Conservation (phyloP, 2,113 vertebrate genomes). For the Lasiurus borealis region DNA sequence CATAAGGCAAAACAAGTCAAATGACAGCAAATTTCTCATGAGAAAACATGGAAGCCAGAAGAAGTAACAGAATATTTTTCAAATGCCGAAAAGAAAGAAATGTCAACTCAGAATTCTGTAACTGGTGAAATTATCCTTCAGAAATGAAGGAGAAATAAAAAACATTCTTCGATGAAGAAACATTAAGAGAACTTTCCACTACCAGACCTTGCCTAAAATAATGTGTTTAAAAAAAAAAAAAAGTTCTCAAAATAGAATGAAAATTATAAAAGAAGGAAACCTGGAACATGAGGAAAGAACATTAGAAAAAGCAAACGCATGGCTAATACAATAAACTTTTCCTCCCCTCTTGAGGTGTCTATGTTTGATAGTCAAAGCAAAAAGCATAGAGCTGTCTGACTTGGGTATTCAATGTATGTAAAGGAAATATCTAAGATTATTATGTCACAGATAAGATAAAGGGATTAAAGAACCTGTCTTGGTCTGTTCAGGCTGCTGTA, state of each 20-base stretch:
- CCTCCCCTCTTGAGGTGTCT: neutral
- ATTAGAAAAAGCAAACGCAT: neutral
- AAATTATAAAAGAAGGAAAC: neutral
- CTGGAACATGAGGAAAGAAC: neutral
- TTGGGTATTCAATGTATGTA: neutral
- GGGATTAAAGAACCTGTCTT: neutral
- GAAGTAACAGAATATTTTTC: neutral
- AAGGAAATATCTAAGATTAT: neutral
- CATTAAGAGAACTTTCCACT: neutral
- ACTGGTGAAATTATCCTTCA: conserved; percentile 1
- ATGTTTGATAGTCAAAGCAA: neutral
- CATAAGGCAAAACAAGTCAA: neutral
- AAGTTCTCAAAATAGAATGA: neutral
- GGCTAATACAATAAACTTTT: neutral
- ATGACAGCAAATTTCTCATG: neutral
- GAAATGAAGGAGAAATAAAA: conserved; percentile 3
- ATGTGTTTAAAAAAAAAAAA: too few relatives aligned
- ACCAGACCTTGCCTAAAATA: neutral
- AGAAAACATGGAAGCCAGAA: neutral
- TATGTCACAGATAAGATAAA: neutral
- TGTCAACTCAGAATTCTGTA: neutral
- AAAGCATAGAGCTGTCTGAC: neutral
- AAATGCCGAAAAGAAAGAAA: neutral
- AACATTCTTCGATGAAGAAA: neutral
- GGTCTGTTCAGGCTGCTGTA: neutral